Evolutionary conservation across 2,797 vertebrate genomes (phyloP).

Genomic region (Florisuga fusca): DNA sequence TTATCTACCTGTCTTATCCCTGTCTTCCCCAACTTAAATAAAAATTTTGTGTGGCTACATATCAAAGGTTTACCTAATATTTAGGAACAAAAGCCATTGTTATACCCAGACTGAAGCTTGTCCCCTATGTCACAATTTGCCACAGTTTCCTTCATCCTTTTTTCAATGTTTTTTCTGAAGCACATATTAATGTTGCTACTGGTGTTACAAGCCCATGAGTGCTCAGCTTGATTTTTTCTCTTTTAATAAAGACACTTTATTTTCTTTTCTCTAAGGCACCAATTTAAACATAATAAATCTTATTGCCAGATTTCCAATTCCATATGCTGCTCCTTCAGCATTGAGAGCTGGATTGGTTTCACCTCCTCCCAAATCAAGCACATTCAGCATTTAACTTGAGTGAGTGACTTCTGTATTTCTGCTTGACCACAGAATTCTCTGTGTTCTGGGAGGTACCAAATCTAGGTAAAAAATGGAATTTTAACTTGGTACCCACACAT

Average conservation of each 20-base stretch:
- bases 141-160: not conserved
- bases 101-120: not conserved
- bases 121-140: not conserved
- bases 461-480: not conserved
- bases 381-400: not conserved
- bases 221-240: not conserved
- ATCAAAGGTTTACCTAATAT: not conserved
- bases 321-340: not conserved
- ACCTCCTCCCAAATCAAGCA: not conserved
- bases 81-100: not conserved
- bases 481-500: not conserved
- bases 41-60: not conserved
- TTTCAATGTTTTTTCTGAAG: not conserved
- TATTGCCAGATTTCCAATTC: not conserved
- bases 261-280: not conserved
- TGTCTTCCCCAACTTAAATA: not conserved
- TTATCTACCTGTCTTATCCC: not conserved
- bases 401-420: not conserved
- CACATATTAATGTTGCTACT: not conserved
- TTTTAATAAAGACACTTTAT: not conserved
- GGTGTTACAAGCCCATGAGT: not conserved
- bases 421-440: not conserved
- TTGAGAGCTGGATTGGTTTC: not conserved
- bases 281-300: not conserved
- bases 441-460: not conserved